Evolutionary conservation across 1,140 invertebrate genomes (phyloP), one percentile per base, ranked within the genome.

Genomic region (Neodiprion fabricii): DNA sequence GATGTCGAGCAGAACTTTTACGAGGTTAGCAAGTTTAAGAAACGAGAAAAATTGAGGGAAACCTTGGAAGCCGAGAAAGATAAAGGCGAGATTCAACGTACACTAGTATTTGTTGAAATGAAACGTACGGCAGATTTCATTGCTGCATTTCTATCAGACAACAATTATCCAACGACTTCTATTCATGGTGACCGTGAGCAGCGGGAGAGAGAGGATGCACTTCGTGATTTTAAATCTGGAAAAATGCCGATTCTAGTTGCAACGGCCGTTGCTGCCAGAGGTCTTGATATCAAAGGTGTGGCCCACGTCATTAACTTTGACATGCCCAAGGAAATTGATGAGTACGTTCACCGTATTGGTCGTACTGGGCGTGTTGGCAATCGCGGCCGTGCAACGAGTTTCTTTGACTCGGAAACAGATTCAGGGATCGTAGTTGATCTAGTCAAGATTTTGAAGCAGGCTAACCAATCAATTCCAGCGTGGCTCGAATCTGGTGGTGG

Each of bases 331-430:
- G 90, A 90, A 40, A 95, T 98, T 74, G 96, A 98, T 76, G 96
- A 98, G 74, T 99, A 99, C 84, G 96, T 98, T 7, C 98, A 99
- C 88, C 90, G 97, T 67, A 98, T 99, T 82, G 98, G 98, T 1
- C 90, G 97, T 80, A 99, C 97, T 17, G 98, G 97, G 1, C 92
- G 97, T 65, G 95, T 98, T 23, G 97, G 98, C 0, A 98, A 99
- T 86, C 85, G 93, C 65, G 98, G 98, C 7, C 93, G 92, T 80
- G 96, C 97, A 0, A 96, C 95, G 0, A 96, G 95, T 9, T 98
- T 98, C 86, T 98, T 91, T 83, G 93, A 96, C 85, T 80, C 90
- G 0, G 89, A 91, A 0, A 67, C 85, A 17, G 95, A 99, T 85
- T 69, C 66, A 0, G 77, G 78, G 0, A 67, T 98, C 0, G 92